phyloP scores from a whole-genome alignment of 2,888 invertebrate species.

The Ommatoiulus sabulosus region DNA sequence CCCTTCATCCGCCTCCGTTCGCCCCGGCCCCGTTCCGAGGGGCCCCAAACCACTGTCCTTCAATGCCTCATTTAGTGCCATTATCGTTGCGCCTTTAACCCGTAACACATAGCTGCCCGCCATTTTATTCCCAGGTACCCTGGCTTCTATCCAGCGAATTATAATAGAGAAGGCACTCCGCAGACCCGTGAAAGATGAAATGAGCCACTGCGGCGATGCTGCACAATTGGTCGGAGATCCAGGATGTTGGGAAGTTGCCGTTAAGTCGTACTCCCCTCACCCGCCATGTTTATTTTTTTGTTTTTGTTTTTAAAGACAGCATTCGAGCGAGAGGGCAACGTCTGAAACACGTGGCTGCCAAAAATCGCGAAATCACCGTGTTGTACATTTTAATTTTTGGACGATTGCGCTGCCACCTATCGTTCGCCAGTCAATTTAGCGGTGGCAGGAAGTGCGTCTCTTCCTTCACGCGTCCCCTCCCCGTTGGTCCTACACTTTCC shows the following conservation, averaged over 20 bases:
- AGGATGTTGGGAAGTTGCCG: not conserved
- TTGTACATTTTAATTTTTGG: slow-evolving; percentile 25
- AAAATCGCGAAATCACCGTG: not conserved
- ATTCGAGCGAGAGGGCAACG: slow-evolving; percentile 23
- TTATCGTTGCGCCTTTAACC: not conserved
- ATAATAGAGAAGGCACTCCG: not conserved
- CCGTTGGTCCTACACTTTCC: not conserved
- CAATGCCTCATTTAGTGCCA: slow-evolving; percentile 37
- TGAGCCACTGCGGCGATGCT: not conserved
- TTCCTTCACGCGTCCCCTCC: not conserved
- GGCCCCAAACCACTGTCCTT: not conserved
- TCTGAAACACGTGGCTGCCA: slow-evolving; percentile 47
- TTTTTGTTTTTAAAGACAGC: not conserved
- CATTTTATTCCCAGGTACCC: not conserved
- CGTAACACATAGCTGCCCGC: slow-evolving; percentile 7
- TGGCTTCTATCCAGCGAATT: not conserved
- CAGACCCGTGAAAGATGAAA: not conserved
- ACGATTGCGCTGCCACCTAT: not conserved
- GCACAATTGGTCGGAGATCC: not conserved
- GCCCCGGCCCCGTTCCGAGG: not conserved
- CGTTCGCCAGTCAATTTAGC: not conserved
- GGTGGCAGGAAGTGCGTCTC: not conserved
- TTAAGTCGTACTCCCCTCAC: not conserved
- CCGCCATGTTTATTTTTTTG: not conserved
- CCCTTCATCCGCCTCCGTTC: slow-evolving; percentile 21